These are phyloP conservation scores for Xenops minutus DNA, from an alignment of 2,797 vertebrate species.

Conservation along the genomic window DNA sequence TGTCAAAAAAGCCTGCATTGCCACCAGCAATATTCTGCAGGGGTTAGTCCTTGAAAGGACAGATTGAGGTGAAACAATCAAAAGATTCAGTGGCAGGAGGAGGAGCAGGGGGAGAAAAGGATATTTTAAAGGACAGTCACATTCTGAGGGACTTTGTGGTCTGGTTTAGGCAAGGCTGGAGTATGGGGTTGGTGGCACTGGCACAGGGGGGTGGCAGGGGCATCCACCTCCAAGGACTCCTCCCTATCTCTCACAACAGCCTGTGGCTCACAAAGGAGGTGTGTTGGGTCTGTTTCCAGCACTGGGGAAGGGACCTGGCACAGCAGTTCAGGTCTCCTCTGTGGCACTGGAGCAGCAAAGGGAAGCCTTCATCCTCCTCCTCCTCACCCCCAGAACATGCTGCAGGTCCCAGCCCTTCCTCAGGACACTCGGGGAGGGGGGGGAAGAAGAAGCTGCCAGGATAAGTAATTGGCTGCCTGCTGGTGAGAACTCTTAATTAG, in stretches of 20 bases:
- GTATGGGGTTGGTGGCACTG: fast-evolving
- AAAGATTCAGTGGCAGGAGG: neutral
- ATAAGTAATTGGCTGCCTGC: neutral
- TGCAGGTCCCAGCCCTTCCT: neutral
- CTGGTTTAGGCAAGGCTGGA: fast-evolving
- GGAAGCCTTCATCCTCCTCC: neutral
- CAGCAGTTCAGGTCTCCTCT: neutral
- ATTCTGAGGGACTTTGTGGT: neutral
- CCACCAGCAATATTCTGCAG: constrained; percentile 29
- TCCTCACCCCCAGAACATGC: fast-evolving
- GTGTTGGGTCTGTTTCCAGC: neutral
- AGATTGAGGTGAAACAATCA: constrained; percentile 9
- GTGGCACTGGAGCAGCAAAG: neutral
- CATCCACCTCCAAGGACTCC: neutral
- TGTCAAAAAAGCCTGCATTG: neutral
- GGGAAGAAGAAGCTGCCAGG: neutral
- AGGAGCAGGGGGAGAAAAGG: neutral
- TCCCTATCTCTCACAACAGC: neutral
- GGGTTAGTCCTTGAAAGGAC: constrained; percentile 22
- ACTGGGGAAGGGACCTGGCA: fast-evolving
- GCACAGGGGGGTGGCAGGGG: neutral
- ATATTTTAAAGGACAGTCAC: neutral
- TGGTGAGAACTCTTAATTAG: constrained; percentile 27
- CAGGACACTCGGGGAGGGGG: fast-evolving
- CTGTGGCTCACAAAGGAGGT: neutral